A percentile compares a stretch with the other conserved stretches of the same genome.
phyloP scores from a whole-genome alignment of 2,113 vertebrate species.

The Cyanistes caeruleus region DNA sequence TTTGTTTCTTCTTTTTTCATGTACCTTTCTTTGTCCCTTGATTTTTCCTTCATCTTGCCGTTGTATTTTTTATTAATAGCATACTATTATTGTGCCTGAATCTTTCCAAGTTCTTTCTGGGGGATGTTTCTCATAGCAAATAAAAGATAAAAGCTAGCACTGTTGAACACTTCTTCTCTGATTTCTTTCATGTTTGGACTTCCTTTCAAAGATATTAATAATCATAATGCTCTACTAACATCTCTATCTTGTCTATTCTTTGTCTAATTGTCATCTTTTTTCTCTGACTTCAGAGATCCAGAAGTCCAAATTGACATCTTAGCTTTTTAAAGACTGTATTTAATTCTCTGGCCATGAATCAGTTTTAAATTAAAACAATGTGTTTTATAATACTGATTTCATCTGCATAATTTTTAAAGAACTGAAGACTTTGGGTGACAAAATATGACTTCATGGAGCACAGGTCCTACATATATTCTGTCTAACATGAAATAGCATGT shows the following conservation, averaged over 20 bases:
- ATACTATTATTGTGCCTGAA: neutral
- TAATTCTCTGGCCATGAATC: neutral
- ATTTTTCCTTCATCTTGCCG: constrained; percentile 7
- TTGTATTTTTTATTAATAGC: constrained; percentile 36
- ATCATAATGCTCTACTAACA: neutral
- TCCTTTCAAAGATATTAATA: constrained; percentile 30
- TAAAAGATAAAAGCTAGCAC: constrained; percentile 44
- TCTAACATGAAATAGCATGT: neutral
- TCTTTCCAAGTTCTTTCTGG: constrained; percentile 33
- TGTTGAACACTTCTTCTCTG: constrained; percentile 12
- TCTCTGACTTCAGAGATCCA: neutral
- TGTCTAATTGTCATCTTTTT: neutral
- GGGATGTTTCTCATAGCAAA: constrained; percentile 13
- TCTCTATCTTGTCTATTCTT: neutral
- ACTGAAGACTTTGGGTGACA: neutral
- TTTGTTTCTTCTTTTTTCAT: neutral
- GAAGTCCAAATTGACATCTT: neutral
- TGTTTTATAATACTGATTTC: neutral
- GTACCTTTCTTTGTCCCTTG: constrained; percentile 4
- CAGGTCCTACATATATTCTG: neutral
- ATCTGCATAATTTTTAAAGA: neutral
- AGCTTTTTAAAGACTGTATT: neutral
- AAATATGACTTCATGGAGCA: neutral
- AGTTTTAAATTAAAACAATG: neutral
- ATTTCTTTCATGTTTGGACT: constrained; percentile 50